Percentiles rank a stretch among this genome's conserved stretches.
Conservation (phyloP, 2,113 vertebrate genomes). For the Callorhinus ursinus region DNA sequence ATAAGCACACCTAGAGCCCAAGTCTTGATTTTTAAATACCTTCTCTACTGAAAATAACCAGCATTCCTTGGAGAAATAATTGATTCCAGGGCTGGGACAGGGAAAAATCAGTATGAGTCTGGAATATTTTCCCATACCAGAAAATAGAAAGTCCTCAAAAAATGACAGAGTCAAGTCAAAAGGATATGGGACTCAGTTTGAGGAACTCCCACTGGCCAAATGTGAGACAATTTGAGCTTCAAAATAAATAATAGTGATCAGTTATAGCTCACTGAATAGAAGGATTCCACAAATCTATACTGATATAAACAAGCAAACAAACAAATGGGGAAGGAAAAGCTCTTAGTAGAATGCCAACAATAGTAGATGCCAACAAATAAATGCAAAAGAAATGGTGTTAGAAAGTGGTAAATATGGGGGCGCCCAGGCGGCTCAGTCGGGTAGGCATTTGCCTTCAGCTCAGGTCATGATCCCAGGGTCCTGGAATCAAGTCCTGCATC, state of each 20-base stretch:
- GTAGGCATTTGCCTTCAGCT: too few relatives aligned
- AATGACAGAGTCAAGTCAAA: background rate
- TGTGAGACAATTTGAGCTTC: background rate
- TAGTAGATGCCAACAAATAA: background rate
- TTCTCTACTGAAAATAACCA: background rate
- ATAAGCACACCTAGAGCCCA: background rate
- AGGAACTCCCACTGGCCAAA: background rate
- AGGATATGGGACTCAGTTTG: background rate
- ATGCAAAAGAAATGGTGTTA: background rate
- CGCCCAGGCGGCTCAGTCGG: too few relatives aligned
- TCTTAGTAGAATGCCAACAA: background rate
- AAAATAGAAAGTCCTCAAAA: background rate
- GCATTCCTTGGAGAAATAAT: background rate
- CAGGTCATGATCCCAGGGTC: too few relatives aligned
- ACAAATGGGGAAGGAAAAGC: background rate
- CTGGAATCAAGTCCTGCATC: too few relatives aligned
- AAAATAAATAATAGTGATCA: background rate
- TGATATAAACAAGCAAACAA: background rate
- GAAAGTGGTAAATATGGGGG: background rate
- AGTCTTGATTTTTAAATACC: background rate
- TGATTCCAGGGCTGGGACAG: background rate
- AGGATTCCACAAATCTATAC: background rate
- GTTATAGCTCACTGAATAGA: background rate
- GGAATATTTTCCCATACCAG: background rate
- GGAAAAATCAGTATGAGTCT: background rate